Base-by-base conservation (phyloP, 1,140 invertebrate genomes). In the Lordiphosa mommai region DNA sequence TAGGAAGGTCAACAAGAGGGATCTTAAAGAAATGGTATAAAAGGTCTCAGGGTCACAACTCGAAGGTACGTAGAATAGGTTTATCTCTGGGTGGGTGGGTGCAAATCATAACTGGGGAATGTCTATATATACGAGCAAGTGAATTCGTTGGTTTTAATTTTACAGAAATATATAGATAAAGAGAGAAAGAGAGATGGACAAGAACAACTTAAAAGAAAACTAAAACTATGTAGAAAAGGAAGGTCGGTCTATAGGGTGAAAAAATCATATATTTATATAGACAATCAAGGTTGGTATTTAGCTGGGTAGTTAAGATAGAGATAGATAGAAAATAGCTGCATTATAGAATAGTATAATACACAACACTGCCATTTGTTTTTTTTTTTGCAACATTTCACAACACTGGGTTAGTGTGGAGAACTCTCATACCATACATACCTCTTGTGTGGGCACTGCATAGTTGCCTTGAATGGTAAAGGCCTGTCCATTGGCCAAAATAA, bases 401-500 rank as follows among this genome's bases (percentile, higher is more conserved):
- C 40, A 43, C 40, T 38, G 36, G 40, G 10, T 43, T 17, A n/a
- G 36, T 34, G 9, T 20, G 12, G 17, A 23, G 17, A 1, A 7
- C 23, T 27, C 5, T 27, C 23, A 27, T 7, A 27, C 23, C 6
- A 27, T 27, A 84, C 95, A 95, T 94, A 97, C 96, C 92, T 97
- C 96, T 92, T 96, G 95, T 87, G 95, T 94, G 71, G 96, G 96
- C 89, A 98, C 95, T 88, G 96, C 96, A 91, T 97, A 97, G 92
- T 97, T 97, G 91, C 96, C 96, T 92, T 97, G 96, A 90, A 98
- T 96, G 88, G 96, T 97, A 91, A 97, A 98, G 66, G 96, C 96
- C 92, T 98, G 96, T 88, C 96, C 97, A 88, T 97, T 97, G 88
- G 97, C 96, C 90, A 98, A 93, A 89, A 97, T 97, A 77, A 98